phyloP scores from a whole-genome alignment of 2,888 invertebrate genomes.

The Sericinus montela region DNA sequence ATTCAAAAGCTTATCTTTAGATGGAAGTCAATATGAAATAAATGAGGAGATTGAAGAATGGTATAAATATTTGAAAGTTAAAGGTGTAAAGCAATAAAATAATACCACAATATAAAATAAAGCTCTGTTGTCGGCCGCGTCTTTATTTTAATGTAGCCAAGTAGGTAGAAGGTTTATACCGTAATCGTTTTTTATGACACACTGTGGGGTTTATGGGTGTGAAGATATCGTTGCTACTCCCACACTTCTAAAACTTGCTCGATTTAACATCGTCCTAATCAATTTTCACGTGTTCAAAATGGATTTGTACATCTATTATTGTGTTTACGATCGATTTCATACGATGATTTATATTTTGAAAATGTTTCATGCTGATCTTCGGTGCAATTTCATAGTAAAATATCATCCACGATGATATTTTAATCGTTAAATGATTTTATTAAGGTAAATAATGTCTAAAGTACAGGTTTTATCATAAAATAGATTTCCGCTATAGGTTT shows the following conservation, averaged over 20 bases:
- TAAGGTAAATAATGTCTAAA: too few relatives aligned
- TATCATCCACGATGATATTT: too few relatives aligned
- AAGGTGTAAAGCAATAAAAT: too few relatives aligned
- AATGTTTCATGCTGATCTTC: neutral
- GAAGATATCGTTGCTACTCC: slow-evolving; percentile 9
- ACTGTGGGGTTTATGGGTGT: slow-evolving; percentile 6
- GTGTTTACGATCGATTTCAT: neutral
- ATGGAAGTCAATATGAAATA: too few relatives aligned
- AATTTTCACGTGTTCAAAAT: slow-evolving; percentile 14
- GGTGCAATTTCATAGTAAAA: too few relatives aligned
- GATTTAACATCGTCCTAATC: slow-evolving; percentile 13
- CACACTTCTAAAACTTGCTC: slow-evolving; percentile 2
- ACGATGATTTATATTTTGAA: neutral
- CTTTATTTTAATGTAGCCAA: slow-evolving; percentile 2
- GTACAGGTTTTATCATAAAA: too few relatives aligned
- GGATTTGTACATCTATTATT: neutral
- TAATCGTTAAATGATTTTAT: too few relatives aligned
- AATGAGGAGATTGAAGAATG: too few relatives aligned
- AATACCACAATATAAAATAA: too few relatives aligned
- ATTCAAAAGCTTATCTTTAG: too few relatives aligned
- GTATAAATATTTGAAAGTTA: too few relatives aligned
- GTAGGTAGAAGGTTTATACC: neutral
- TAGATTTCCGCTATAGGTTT: too few relatives aligned
- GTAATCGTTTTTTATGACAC: slow-evolving; percentile 7
- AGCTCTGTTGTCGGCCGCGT: neutral